These are phyloP conservation scores for Siphlonurus alternatus DNA, from an alignment of 2,888 invertebrate genomes.

Conservation along the genomic window DNA sequence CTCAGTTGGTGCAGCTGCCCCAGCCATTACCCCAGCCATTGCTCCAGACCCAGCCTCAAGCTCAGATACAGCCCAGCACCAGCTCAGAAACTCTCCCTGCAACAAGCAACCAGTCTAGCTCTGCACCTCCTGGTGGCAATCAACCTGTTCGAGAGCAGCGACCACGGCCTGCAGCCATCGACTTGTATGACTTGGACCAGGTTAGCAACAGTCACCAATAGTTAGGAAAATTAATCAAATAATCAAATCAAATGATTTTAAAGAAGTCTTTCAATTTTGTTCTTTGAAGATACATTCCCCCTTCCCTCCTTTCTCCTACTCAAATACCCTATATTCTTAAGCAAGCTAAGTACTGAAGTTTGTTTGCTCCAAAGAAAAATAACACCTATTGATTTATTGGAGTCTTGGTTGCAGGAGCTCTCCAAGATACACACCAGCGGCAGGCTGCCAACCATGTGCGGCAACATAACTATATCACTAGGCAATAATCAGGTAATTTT, in stretches of 20 bases:
- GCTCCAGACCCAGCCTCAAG: neutral
- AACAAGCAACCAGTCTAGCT: too few relatives aligned
- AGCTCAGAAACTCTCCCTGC: neutral
- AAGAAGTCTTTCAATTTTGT: too few relatives aligned
- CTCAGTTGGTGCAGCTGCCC: neutral
- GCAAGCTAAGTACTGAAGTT: neutral
- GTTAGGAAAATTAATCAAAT: too few relatives aligned
- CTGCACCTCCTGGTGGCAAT: neutral
- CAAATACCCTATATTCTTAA: neutral
- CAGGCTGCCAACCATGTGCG: neutral
- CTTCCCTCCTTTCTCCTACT: neutral
- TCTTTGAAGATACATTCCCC: neutral
- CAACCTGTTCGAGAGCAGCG: constrained; percentile 5
- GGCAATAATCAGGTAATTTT: too few relatives aligned
- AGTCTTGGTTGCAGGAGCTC: neutral
- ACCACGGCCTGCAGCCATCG: constrained; percentile 20
- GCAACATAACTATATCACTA: too few relatives aligned
- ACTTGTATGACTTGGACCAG: constrained; percentile 23
- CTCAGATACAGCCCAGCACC: neutral
- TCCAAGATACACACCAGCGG: neutral
- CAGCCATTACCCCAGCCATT: neutral
- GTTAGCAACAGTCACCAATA: constrained; percentile 13
- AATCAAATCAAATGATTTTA: too few relatives aligned
- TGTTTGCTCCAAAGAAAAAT: too few relatives aligned
- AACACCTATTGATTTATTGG: too few relatives aligned